Conservation (phyloP, 2,113 vertebrate species). For the Callipepla squamata region DNA sequence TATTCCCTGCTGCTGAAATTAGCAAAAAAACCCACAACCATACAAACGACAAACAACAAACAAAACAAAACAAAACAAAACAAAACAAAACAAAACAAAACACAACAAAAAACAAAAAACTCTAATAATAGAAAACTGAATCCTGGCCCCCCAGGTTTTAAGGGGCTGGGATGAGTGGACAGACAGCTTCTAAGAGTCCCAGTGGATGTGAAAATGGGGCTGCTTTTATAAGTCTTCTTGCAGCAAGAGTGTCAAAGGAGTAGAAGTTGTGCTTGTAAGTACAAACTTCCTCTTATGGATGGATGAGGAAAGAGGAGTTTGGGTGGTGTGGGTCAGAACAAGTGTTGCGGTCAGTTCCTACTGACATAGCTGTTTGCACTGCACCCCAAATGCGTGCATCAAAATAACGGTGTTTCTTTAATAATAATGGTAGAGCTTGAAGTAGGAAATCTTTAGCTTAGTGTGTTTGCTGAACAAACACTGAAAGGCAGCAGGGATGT, state of each 20-base stretch:
- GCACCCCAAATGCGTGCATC: accelerated
- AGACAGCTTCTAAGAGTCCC: background rate
- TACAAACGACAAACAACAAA: too few relatives aligned
- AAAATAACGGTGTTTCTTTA: background rate
- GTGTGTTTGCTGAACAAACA: conserved; percentile 38
- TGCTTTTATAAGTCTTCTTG: background rate
- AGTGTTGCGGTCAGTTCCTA: background rate
- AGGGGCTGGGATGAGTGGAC: background rate
- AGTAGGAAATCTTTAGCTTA: background rate
- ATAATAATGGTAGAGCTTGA: background rate
- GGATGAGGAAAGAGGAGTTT: background rate
- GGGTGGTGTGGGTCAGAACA: background rate
- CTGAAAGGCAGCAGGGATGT: conserved; percentile 39
- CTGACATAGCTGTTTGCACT: background rate
- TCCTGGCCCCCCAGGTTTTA: background rate
- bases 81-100: too few relatives aligned
- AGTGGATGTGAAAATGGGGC: background rate
- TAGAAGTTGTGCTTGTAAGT: background rate
- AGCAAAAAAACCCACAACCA: background rate
- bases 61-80: too few relatives aligned
- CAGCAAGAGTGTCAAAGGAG: background rate
- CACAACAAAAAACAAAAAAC: too few relatives aligned
- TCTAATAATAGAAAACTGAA: background rate
- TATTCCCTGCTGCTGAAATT: background rate
- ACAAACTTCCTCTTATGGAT: background rate